Conservation (phyloP, 1,140 invertebrate genomes). For the Drosophila melanogaster region Release_6_plus_ISO1_MT NT_033779.5:15517501-15518000, state of each 20-base stretch:
- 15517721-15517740: constrained; percentile 74
- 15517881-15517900: not conserved
- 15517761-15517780: constrained; percentile 72
- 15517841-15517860: constrained; percentile 9
- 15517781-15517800: constrained; percentile 49
- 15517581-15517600: constrained; percentile 60
- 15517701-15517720: constrained; percentile 8
- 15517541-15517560: constrained; percentile 11
- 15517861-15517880: not conserved
- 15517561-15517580: constrained; percentile 80
- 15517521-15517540: constrained; percentile 50
- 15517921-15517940: not conserved
- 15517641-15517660: constrained; percentile 10
- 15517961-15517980: no score
- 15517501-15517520: constrained; percentile 26
- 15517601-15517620: constrained; percentile 41
- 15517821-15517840: constrained; percentile 27
- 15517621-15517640: constrained; percentile 48
- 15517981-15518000: no score
- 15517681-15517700: constrained; percentile 61
- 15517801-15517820: constrained; percentile 23
- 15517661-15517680: constrained; percentile 14
- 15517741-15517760: constrained; percentile 81
- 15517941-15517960: not conserved
- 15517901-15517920: not conserved